Conservation (phyloP, 2,888 invertebrate genomes). For the Nephrotoma flavescens region DNA sequence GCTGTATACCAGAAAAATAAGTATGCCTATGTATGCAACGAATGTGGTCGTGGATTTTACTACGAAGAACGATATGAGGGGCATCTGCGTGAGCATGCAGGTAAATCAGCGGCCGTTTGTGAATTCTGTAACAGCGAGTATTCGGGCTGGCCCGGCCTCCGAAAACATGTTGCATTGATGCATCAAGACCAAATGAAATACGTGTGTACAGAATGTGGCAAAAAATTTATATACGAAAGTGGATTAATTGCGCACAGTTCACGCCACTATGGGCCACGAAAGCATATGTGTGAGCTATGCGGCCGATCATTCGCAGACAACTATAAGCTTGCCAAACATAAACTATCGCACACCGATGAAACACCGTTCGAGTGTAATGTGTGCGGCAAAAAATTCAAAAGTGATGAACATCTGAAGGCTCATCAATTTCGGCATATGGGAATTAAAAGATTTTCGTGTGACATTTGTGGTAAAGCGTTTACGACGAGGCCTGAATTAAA, state of each 20-base stretch:
- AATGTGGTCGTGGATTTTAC: not conserved
- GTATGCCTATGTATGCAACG: not conserved
- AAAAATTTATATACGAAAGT: conserved; percentile 4
- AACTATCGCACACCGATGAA: not conserved
- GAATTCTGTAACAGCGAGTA: not conserved
- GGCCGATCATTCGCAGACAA: not conserved
- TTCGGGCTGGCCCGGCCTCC: not conserved
- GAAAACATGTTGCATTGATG: not conserved
- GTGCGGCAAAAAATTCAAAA: not conserved
- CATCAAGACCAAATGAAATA: conserved; percentile 3
- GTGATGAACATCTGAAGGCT: not conserved
- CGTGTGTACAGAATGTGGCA: not conserved
- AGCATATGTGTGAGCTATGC: not conserved
- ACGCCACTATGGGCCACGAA: not conserved
- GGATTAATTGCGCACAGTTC: not conserved
- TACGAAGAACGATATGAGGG: conserved; percentile 2
- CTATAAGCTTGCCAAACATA: not conserved
- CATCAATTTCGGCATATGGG: conserved; percentile 4
- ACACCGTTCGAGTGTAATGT: not conserved
- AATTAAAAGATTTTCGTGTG: not conserved
- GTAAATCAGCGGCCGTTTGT: conserved; percentile 4
- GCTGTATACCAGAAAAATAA: not conserved
- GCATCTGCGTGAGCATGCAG: not conserved
- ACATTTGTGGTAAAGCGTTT: not conserved
- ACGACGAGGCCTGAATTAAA: not conserved